Evolutionary conservation across 2,113 vertebrate species (phyloP).

Genomic region (Psittacula cyanocephala): DNA sequence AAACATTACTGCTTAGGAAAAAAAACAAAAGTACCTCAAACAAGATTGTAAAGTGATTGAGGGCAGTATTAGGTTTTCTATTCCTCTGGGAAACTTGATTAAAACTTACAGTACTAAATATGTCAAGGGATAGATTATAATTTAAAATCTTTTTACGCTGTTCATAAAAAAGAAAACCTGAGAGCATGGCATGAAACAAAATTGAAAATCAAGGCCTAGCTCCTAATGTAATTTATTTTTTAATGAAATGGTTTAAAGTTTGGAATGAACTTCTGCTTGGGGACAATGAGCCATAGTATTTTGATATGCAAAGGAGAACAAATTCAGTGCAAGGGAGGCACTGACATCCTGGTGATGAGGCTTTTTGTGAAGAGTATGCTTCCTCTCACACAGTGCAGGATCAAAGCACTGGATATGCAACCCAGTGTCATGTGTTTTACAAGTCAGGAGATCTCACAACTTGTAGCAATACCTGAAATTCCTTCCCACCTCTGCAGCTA

Average conservation of each 20-base stretch:
- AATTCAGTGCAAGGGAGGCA: neutral
- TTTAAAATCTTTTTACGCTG: slow-evolving; percentile 51
- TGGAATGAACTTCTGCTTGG: slow-evolving; percentile 56
- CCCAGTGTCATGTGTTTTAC: neutral
- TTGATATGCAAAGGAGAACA: neutral
- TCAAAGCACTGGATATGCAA: neutral
- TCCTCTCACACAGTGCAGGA: neutral
- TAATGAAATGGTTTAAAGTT: slow-evolving; percentile 64
- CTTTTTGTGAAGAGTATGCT: neutral
- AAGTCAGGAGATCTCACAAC: neutral
- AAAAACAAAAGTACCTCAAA: neutral
- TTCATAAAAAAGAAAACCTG: slow-evolving; percentile 55
- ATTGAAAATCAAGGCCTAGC: slow-evolving; percentile 47
- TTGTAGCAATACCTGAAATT: neutral
- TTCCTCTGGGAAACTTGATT: slow-evolving; percentile 44
- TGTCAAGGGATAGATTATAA: slow-evolving; percentile 50
- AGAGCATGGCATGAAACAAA: slow-evolving; percentile 34
- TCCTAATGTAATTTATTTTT: slow-evolving; percentile 64
- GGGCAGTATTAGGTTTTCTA: slow-evolving; percentile 28
- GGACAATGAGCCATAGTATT: slow-evolving; percentile 57
- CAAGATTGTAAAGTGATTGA: slow-evolving; percentile 41
- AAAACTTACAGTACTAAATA: slow-evolving; percentile 48
- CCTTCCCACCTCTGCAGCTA: neutral
- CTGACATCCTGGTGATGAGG: slow-evolving; percentile 20
- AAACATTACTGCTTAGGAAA: slow-evolving; percentile 6